These are phyloP conservation scores for Crocuta crocuta DNA, from an alignment of 2,113 vertebrate genomes.

Conservation along the genomic window DNA sequence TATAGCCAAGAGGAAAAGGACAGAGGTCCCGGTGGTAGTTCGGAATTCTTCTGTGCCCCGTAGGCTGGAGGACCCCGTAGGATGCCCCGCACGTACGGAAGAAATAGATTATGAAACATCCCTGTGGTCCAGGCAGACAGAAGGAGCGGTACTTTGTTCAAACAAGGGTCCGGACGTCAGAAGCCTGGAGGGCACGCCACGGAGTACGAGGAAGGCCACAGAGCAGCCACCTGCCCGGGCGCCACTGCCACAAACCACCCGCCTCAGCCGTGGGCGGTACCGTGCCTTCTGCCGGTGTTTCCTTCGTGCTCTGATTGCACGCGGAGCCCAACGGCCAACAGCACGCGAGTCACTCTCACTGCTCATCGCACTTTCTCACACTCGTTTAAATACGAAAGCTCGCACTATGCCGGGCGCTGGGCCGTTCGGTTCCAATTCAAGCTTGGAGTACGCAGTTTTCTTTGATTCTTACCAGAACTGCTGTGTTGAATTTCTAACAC, in stretches of 20 bases:
- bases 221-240: accelerated
- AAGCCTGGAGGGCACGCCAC: accelerated
- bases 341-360: accelerated
- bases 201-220: no score
- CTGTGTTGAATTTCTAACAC: neutral
- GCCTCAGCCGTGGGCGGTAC: accelerated
- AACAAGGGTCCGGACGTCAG: neutral
- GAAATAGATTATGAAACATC: neutral
- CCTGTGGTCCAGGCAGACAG: accelerated
- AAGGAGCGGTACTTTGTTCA: neutral
- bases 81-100: accelerated
- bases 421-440: accelerated
- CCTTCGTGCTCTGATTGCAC: neutral
- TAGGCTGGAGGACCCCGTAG: accelerated
- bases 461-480: neutral
- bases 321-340: neutral
- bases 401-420: accelerated
- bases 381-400: neutral
- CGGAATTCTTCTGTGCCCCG: neutral
- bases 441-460: accelerated
- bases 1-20: accelerated
- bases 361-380: neutral
- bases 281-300: accelerated
- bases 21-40: no score
- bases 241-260: neutral